Evolutionary conservation across 2,888 invertebrate species (phyloP), one percentile per base, ranked within the genome.

Genomic region (Timema podura): DNA sequence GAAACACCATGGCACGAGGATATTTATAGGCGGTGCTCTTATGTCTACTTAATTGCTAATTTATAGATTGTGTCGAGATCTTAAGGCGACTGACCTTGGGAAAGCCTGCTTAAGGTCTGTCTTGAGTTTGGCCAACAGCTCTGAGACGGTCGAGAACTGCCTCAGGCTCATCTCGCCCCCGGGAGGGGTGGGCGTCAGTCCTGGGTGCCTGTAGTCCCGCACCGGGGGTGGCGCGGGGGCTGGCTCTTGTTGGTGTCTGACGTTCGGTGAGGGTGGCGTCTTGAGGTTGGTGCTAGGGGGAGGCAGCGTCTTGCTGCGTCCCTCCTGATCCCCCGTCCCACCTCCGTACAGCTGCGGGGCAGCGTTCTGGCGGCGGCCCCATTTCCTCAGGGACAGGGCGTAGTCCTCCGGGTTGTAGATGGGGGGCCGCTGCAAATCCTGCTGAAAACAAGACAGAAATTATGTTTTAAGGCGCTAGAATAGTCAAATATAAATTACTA

Each of bases 321-420:
- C 71, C 49, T 73, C 70, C 61, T 68, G 59, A 65, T 30, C 30
- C 30, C 47, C 46, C 30, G 66, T 85, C 83, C 48, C 65, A 16
- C 76, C 88, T 87, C 78, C 87, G 48, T 68, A 70, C 48, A 70
- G 54, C 57, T 51, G 64, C 44, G 61, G 61, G 7, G 61, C 61
- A 9, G 61, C 44, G 3, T 30, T 30, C 6, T 30, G 61, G 6
- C 89, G 88, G 77, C 88, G 86, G 72, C 91, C 91, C 88, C 91
- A 93, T 85, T 93, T 92, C 79, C 90, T 88, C 73, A 94, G 81
- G 0, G 92, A 91, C 5, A 88, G 84, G 5, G 90, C 91, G 80
- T 95, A 95, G 81, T 95, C 95, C 80, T 95, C 95, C 0, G 95
- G 91, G 79, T 95, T 95, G 84, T 94, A 95, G 16, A 94, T 90